Evolutionary conservation across 2,113 vertebrate genomes (phyloP), one percentile per base, ranked within the genome.

Genomic region (Gallinago media): DNA sequence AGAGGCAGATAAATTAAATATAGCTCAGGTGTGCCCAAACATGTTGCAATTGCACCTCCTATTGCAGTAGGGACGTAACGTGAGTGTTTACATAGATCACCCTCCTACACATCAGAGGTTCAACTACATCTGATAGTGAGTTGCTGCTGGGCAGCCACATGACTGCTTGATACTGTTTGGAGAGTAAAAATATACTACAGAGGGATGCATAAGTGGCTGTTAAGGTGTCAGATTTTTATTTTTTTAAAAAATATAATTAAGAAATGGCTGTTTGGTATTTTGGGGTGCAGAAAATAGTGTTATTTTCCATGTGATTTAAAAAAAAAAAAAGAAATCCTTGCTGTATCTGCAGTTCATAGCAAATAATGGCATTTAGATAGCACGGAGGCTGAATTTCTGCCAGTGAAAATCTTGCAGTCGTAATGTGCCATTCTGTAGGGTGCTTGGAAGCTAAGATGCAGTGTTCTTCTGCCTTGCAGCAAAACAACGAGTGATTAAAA

Each of bases 401-500:
- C 73, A 70, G n/a, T 90, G 92, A 25, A 96, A 95, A 93, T 66
- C 70, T 94, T 90, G 55, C 66, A 87, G 95, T 88, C 92, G 94
- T 93, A 52, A 92, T 59, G 80, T 93, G 81, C 81, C n/a, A 3
- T 77, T 83, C 87, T 13, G 1, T 59, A 36, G 31, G 49, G 71
- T 34, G 79, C 90, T 96, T 95, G 92, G 92, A 89, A 96, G 94
- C 73, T 76, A 21, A 93, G 81, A 40, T 62, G 29, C 23, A 78
- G 34, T 78, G n/a, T 88, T 68, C 87, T 96, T 71, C 88, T 95
- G 95, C 89, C 84, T 96, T 63, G 81, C 84, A 96, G 95, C 83
- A 94, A 58, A 94, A 84, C 59, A 85, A 29, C 93, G 23, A 80
- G 77, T 85, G 86, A 96, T 97, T 97, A 95, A 96, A 96, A 95